Conservation (phyloP, 1,140 invertebrate species). For the Caenorhabditis tropicalis region DNA sequence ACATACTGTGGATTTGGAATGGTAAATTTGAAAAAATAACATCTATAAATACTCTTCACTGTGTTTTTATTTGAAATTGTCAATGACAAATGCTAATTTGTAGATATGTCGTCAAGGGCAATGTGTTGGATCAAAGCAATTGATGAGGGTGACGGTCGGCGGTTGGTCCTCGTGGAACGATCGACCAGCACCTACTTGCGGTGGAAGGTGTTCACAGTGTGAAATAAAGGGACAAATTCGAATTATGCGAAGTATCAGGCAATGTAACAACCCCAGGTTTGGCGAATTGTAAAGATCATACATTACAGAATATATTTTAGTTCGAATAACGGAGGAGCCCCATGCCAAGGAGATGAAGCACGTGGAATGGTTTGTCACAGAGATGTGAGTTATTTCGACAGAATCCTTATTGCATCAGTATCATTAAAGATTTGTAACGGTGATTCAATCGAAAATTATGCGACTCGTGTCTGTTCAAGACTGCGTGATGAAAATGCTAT, state of each 20-base stretch:
- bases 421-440: slow-evolving; percentile 52
- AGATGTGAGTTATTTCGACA: slow-evolving; percentile 21
- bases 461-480: slow-evolving; percentile 39
- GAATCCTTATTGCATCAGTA: not conserved
- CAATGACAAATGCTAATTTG: slow-evolving; percentile 14
- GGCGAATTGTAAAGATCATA: not conserved
- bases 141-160: slow-evolving; percentile 35
- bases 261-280: slow-evolving; percentile 54
- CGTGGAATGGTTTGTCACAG: slow-evolving; percentile 55
- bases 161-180: slow-evolving; percentile 59
- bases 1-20: slow-evolving; percentile 58
- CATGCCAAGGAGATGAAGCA: slow-evolving; percentile 49
- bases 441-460: slow-evolving; percentile 44
- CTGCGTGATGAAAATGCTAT: slow-evolving; percentile 50
- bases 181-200: slow-evolving; percentile 51
- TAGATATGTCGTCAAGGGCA: slow-evolving; percentile 52
- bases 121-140: slow-evolving; percentile 45
- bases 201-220: slow-evolving; percentile 53
- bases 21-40: slow-evolving; percentile 1
- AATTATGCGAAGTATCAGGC: slow-evolving; percentile 53
- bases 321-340: slow-evolving; percentile 54
- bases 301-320: slow-evolving; percentile 26
- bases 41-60: not conserved
- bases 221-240: slow-evolving; percentile 55
- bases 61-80: not conserved